These are phyloP conservation scores for Astropecten irregularis DNA, from an alignment of 53 echinoderm and acorn worm genomes.

Conservation along the genomic window DNA sequence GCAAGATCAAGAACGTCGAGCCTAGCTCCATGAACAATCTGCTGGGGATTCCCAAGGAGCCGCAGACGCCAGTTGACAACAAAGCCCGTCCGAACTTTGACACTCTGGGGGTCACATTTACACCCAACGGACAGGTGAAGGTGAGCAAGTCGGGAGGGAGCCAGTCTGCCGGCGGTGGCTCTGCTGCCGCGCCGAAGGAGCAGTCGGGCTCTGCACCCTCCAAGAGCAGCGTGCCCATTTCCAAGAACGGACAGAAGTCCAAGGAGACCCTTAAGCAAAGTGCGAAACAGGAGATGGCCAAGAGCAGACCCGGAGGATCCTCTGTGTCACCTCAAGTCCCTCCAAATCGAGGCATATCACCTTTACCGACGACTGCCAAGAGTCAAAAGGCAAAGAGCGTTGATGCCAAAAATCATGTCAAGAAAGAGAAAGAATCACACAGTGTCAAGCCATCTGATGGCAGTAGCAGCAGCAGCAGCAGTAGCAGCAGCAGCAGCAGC, in stretches of 20 bases:
- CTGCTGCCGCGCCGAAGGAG: conserved; percentile 4
- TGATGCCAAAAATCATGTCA: not conserved
- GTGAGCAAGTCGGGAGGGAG: not conserved
- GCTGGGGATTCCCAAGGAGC: conserved; percentile 58
- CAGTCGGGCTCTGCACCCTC: not conserved
- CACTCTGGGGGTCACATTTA: not conserved
- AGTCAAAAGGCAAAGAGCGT: not conserved
- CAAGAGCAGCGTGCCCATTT: conserved; percentile 2
- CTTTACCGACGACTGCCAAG: not conserved
- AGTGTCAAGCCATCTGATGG: not conserved
- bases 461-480: no score
- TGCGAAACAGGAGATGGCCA: not conserved
- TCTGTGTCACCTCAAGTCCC: not conserved
- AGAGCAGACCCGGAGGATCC: conserved; percentile 6
- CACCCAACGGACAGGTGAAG: conserved; percentile 17
- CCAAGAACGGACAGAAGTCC: conserved; percentile 17
- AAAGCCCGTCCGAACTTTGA: conserved; percentile 22
- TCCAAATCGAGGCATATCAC: not conserved
- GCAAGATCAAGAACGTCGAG: conserved; percentile 25
- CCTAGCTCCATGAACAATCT: conserved; percentile 23
- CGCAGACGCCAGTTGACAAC: conserved; percentile 53
- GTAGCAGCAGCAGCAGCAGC: conserved; percentile 25
- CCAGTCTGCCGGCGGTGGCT: conserved; percentile 1
- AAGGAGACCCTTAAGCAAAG: not conserved
- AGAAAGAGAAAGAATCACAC: conserved; percentile 16